phyloP scores from a whole-genome alignment of 2,797 vertebrate species.

The Aldrovandia affinis region DNA sequence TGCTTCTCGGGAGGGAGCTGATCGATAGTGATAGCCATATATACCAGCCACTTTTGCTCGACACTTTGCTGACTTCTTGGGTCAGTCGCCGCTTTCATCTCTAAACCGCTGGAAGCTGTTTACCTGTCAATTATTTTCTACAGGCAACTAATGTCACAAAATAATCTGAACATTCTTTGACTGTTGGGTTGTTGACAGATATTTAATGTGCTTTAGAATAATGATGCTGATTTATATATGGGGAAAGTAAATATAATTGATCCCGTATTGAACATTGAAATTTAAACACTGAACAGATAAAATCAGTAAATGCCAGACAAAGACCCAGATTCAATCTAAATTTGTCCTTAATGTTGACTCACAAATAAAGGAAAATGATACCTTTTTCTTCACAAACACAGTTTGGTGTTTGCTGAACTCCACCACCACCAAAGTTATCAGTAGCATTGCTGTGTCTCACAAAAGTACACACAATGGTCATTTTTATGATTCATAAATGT shows the following conservation, averaged over 20 bases:
- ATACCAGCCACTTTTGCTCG: slow-evolving; percentile 36
- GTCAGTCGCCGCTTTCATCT: neutral
- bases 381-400: too few relatives aligned
- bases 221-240: neutral
- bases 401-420: too few relatives aligned
- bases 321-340: too few relatives aligned
- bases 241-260: neutral
- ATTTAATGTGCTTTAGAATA: neutral
- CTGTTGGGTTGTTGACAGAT: neutral
- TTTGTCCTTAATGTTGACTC: too few relatives aligned
- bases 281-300: too few relatives aligned
- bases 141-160: neutral
- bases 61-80: slow-evolving; percentile 13
- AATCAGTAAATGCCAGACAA: too few relatives aligned
- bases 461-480: too few relatives aligned
- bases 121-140: neutral
- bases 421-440: too few relatives aligned
- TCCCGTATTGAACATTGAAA: neutral
- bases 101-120: neutral
- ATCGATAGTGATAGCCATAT: slow-evolving; percentile 64
- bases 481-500: too few relatives aligned
- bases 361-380: too few relatives aligned
- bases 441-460: too few relatives aligned
- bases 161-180: neutral
- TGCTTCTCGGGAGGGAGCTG: slow-evolving; percentile 41